phyloP scores from a whole-genome alignment of 2,797 vertebrate species.

The Coreius guichenoti region DNA sequence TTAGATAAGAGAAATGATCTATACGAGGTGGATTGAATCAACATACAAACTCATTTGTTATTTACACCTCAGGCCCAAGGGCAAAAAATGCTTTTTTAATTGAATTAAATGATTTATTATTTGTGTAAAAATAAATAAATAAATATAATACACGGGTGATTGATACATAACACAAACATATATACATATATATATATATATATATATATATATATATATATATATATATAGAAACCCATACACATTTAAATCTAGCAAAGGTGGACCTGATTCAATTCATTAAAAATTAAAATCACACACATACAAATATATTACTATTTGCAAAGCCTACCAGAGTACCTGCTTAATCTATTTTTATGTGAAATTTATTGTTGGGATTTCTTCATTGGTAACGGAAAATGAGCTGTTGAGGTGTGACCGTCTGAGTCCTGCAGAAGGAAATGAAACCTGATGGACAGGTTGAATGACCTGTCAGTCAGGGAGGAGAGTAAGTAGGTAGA shows the following conservation, averaged over 20 bases:
- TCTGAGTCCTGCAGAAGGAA: slow-evolving; percentile 27
- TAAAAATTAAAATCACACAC: neutral
- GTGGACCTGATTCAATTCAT: neutral
- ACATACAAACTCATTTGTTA: neutral
- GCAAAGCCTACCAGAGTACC: no score
- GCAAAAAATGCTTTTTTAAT: neutral
- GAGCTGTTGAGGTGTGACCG: slow-evolving; percentile 27
- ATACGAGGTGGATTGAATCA: slow-evolving; percentile 2
- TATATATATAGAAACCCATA: neutral
- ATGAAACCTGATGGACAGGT: slow-evolving; percentile 57
- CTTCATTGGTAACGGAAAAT: neutral
- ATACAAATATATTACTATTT: neutral
- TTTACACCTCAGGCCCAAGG: neutral
- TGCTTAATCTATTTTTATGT: neutral
- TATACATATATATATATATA: no score
- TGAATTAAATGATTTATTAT: neutral
- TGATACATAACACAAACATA: neutral
- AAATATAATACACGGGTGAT: neutral
- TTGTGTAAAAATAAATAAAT: neutral
- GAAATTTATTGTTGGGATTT: neutral
- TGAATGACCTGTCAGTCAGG: slow-evolving; percentile 36
- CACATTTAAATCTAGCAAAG: neutral
- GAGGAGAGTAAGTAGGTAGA: slow-evolving; percentile 48
- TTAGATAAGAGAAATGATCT: slow-evolving; percentile 14
- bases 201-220: neutral